These are phyloP conservation scores for Saturnia japonica DNA, from an alignment of 2,888 invertebrate species.

Conservation along the genomic window DNA sequence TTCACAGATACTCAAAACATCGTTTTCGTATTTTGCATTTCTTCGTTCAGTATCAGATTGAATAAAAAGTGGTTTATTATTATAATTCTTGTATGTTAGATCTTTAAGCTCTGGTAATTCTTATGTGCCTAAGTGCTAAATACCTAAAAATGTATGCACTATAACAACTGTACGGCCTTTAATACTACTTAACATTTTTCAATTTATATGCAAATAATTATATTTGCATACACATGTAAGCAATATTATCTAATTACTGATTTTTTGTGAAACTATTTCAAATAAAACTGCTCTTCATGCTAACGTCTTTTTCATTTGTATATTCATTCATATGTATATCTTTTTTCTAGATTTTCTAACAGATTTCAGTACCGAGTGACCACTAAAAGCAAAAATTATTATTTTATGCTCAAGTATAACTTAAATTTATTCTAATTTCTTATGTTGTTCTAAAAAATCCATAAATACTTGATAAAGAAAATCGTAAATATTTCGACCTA, in stretches of 20 bases:
- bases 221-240: not conserved
- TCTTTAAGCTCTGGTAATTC: not conserved
- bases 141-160: not conserved
- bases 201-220: not conserved
- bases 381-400: not conserved
- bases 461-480: too few species aligned
- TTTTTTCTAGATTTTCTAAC: not conserved
- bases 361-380: not conserved
- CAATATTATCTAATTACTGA: not conserved
- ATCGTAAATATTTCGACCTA: too few species aligned
- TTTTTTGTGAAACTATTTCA: not conserved
- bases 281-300: not conserved
- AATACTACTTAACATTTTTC: not conserved
- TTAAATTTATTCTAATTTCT: not conserved
- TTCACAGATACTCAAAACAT: slow-evolving; percentile 44
- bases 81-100: not conserved
- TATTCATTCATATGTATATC: too few species aligned
- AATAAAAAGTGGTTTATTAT: not conserved
- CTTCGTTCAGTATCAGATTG: slow-evolving; percentile 26
- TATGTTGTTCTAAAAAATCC: not conserved
- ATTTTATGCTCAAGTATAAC: not conserved
- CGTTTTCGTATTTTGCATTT: slow-evolving; percentile 39
- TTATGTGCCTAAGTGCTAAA: not conserved
- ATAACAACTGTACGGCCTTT: not conserved
- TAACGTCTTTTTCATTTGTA: not conserved